Evolutionary conservation across 2,797 vertebrate species (phyloP).

Genomic region (Cyprinodon diabolis): DNA sequence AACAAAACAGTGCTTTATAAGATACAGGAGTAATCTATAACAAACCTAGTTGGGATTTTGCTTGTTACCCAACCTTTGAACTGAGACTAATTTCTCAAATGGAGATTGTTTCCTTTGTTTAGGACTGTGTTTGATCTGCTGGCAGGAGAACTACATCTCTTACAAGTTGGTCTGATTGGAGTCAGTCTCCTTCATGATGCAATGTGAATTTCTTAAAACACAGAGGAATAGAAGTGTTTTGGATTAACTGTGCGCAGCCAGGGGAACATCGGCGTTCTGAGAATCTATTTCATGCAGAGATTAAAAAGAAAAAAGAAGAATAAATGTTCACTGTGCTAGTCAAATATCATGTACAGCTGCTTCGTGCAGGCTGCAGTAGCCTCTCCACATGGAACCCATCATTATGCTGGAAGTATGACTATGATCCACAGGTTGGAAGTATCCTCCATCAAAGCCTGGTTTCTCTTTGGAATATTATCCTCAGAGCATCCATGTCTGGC

Average conservation of each 20-base stretch:
- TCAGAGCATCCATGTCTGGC: constrained; percentile 34
- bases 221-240: constrained; percentile 1
- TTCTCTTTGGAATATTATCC: constrained; percentile 52
- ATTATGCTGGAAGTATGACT: constrained; percentile 66
- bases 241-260: background rate
- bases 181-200: background rate
- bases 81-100: background rate
- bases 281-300: background rate
- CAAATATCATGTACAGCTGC: constrained; percentile 7
- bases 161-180: background rate
- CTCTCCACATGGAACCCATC: constrained; percentile 86
- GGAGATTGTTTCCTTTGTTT: background rate
- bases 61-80: background rate
- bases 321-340: constrained; percentile 1
- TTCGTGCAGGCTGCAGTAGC: constrained; percentile 65
- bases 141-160: background rate
- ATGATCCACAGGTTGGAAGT: constrained; percentile 62
- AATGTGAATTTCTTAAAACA: constrained; percentile 1
- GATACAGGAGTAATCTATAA: background rate
- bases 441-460: constrained; percentile 66
- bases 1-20: background rate
- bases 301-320: constrained; percentile 3
- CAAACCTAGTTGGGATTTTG: background rate
- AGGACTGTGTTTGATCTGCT: constrained; percentile 10
- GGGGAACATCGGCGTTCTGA: background rate